Evolutionary conservation across 1,140 invertebrate genomes (phyloP).

Genomic region (Intoshia linei): DNA sequence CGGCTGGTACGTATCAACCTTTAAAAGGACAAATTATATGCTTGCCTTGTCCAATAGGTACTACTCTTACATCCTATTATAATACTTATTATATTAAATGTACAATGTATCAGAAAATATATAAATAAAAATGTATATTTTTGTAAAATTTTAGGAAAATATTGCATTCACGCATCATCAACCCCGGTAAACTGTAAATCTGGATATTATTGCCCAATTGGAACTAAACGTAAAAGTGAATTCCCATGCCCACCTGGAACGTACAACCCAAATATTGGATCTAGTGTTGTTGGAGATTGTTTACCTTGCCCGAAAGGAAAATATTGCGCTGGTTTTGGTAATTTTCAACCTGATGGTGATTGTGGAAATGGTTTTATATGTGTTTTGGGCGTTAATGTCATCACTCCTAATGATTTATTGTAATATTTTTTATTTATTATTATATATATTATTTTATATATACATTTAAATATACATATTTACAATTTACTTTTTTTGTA

Average conservation of each 20-base stretch:
- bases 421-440: background rate
- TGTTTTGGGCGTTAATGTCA: too few relatives aligned
- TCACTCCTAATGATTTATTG: too few relatives aligned
- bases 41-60: slow-evolving; percentile 12
- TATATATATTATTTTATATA: too few relatives aligned
- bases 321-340: slow-evolving; percentile 15
- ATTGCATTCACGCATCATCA: slow-evolving; percentile 11
- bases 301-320: slow-evolving; percentile 13
- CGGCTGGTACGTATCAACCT: slow-evolving; percentile 10
- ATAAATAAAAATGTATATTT: too few relatives aligned
- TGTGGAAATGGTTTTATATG: too few relatives aligned
- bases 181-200: slow-evolving; percentile 9
- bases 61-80: too few relatives aligned
- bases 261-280: slow-evolving; percentile 13
- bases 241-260: slow-evolving; percentile 14
- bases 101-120: too few relatives aligned
- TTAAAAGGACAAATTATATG: slow-evolving; percentile 10
- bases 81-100: too few relatives aligned
- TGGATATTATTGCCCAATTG: slow-evolving; percentile 15
- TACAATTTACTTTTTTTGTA: background rate
- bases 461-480: too few relatives aligned
- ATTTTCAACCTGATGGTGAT: slow-evolving; percentile 10
- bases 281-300: slow-evolving; percentile 11
- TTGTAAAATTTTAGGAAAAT: too few relatives aligned
- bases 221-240: slow-evolving; percentile 11